Base-by-base conservation (phyloP, 2,797 vertebrate species). In the Sandelia bainsii region DNA sequence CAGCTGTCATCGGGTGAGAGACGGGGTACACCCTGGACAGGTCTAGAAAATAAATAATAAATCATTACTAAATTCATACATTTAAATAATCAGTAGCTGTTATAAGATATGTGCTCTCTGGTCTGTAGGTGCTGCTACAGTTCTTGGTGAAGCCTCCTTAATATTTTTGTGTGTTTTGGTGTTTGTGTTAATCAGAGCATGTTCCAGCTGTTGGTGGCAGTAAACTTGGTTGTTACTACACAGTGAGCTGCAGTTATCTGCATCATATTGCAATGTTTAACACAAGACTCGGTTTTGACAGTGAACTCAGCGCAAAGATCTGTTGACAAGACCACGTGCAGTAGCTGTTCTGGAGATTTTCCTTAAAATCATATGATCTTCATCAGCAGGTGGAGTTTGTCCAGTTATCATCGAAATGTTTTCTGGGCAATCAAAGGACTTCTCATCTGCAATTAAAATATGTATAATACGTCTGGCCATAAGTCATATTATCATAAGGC, bases 131-230 rank as follows among this genome's bases (percentile, higher is more conserved):
- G 72, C 51, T 50, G 48, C 56, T 69, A 64, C 20, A 45, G 52
- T 66, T 16, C 27, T 20, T 19, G 7, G 11, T 52, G 3, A 16
- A 27, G 29, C 25, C 46, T 58, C 39, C 22, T 60, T 1, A 44
- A 69, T 5, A 1, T 25, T 22, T 48, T 44, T 29, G 10, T 5
- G 58, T 50, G 53, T 46, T 23, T 71, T 7, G 8, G 45, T 66
- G 66, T 25, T 69, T 37, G 49, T 72, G 44, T 62, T 72, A 71
- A 72, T 27, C 54, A 72, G 48, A 64, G 45, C 27, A 19, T 54
- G 40, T 23, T 57, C 29, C 49, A 45, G 54, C 22, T 52, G 20
- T 59, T 42, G 29, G 64, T 54, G 74, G 72, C 20, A n/a, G 62
- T 22, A 20, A 40, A 69, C 23, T 5, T 52, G 39, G 23, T 56